These are phyloP conservation scores for Sceloporus tristichus DNA, from an alignment of 2,113 vertebrate species.

Conservation along the genomic window DNA sequence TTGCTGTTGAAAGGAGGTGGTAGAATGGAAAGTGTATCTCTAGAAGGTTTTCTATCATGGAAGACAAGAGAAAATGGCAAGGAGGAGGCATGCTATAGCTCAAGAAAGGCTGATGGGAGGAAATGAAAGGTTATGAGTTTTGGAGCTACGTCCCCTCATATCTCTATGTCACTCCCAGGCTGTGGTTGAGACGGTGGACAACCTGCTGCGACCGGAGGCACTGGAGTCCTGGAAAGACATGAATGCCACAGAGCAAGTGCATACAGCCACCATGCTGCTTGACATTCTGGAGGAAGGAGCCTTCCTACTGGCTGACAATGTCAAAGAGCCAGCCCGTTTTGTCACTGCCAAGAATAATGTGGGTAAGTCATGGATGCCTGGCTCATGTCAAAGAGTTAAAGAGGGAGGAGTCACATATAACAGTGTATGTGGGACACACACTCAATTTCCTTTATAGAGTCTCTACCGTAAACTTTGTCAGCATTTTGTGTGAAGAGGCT, in stretches of 20 bases:
- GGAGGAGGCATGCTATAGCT: not conserved
- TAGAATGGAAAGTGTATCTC: not conserved
- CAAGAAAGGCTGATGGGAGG: not conserved
- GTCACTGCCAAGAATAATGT: constrained; percentile 88
- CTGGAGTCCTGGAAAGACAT: constrained; percentile 94
- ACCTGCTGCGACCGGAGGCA: constrained; percentile 87
- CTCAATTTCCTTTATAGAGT: not conserved
- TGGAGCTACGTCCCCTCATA: not conserved
- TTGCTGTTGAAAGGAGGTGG: not conserved
- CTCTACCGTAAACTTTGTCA: not conserved
- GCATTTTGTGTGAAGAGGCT: not conserved
- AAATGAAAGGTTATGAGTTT: not conserved
- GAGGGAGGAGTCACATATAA: not conserved
- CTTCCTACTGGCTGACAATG: constrained; percentile 93
- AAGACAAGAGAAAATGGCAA: not conserved
- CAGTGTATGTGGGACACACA: not conserved
- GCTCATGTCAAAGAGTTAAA: not conserved
- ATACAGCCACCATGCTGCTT: constrained; percentile 93
- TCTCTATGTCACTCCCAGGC: constrained; percentile 72
- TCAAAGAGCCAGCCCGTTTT: constrained; percentile 88
- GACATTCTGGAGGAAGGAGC: constrained; percentile 93
- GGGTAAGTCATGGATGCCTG: constrained; percentile 75
- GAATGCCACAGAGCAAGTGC: constrained; percentile 92
- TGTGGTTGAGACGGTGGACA: constrained; percentile 93
- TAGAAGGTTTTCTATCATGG: not conserved